phyloP scores from a whole-genome alignment of 30 jellyfish, hydroid and myxozoan species.

The Pelagia noctiluca region DNA sequence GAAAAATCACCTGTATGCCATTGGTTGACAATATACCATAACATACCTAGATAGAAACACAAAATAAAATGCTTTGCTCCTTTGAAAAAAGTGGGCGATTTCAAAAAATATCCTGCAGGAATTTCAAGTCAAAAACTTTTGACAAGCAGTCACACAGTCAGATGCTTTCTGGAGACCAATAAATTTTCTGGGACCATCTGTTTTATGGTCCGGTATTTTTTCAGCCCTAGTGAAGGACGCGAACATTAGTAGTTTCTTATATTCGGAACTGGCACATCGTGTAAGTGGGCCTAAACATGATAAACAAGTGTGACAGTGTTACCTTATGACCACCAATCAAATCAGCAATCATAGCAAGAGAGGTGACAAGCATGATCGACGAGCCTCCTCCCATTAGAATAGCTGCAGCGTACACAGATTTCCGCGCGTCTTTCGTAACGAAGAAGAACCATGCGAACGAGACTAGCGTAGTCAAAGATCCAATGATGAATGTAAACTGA shows the following conservation, averaged over 20 bases:
- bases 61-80: too few species aligned
- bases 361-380: slow-evolving; percentile 80
- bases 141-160: neutral
- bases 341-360: slow-evolving; percentile 91
- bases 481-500: slow-evolving; percentile 77
- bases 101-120: too few species aligned
- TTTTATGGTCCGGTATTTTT: neutral
- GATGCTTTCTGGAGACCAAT: neutral
- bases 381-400: slow-evolving; percentile 79
- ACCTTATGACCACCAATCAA: slow-evolving; percentile 84
- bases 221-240: too few species aligned
- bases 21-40: too few species aligned
- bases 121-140: neutral
- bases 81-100: too few species aligned
- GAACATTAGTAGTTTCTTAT: too few species aligned
- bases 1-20: too few species aligned
- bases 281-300: neutral
- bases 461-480: slow-evolving; percentile 64
- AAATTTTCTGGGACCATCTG: neutral
- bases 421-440: slow-evolving; percentile 54
- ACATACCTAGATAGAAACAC: too few species aligned
- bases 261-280: too few species aligned
- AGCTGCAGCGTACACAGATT: slow-evolving; percentile 84
- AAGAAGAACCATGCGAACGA: slow-evolving; percentile 74
- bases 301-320: neutral